Base-by-base conservation (phyloP, 2,113 vertebrate genomes). In the Hippolais icterina region DNA sequence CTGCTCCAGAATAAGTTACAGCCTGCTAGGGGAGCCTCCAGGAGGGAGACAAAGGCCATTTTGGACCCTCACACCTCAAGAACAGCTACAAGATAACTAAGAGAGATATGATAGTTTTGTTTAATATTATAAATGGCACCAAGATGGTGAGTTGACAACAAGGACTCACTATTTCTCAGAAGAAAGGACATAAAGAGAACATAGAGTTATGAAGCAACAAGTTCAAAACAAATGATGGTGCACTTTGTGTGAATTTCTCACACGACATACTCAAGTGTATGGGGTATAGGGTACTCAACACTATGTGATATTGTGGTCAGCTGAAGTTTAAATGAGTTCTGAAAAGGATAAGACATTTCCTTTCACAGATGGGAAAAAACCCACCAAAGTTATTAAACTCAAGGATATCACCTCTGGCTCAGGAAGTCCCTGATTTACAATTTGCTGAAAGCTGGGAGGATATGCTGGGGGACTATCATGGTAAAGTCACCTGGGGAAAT, bases 391-490 rank as follows among this genome's bases (percentile, higher is more conserved):
- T 93, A 87, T 89, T 94, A 95, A 90, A 91, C 37, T 71, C 61
- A 88, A 64, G 49, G 33, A 71, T 93, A 91, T 84, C 81, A 79
- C 81, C 81, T 89, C 53, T 85, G 90, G 57, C 22, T 91, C 87
- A 91, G 90, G 82, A 95, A 94, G 61, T 83, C 92, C 63, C 95
- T 46, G 57, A 93, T 75, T 78, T 79, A 94, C 87, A 79, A 87
- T 95, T 83, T 93, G 92, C 75, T 96, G 94, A 97, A 97, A 96
- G 90, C 72, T 87, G 42, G 19, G 29, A 91, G 65, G 53, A 87
- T 68, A 60, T 56, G 65, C 61, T 44, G 11, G 12, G 41, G 81
- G 66, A 82, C 11, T 59, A 52, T 64, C 52, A 47, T 0, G 11
- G 52, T 42, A 75, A 91, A 94, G 47, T 71, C 65, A 71, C 35